These are phyloP conservation scores for Metridium senile DNA, from an alignment of 92 coral and sea anemone genomes.

Conservation along the genomic window DNA sequence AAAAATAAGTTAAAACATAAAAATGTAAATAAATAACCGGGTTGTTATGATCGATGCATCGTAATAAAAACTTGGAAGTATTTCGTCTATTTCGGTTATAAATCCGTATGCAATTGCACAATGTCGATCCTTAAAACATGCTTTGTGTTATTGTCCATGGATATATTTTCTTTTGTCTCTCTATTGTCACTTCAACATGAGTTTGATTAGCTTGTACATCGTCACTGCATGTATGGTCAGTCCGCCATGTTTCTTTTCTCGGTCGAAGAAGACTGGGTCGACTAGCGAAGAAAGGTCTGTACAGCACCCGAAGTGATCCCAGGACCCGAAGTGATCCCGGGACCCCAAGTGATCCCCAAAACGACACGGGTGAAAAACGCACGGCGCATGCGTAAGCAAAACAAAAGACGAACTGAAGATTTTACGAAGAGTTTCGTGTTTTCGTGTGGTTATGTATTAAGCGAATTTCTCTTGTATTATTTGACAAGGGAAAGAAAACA, in stretches of 20 bases:
- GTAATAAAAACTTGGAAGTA: not conserved
- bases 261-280: not conserved
- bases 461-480: no score
- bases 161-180: not conserved
- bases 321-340: no score
- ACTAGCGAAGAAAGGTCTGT: no score
- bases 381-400: no score
- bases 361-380: no score
- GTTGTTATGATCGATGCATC: no score
- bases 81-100: not conserved
- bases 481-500: no score
- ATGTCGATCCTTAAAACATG: not conserved
- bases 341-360: no score
- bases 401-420: no score
- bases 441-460: no score
- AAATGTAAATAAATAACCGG: not conserved
- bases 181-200: not conserved
- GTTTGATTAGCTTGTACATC: not conserved
- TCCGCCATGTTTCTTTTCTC: not conserved
- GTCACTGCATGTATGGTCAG: not conserved
- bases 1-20: constrained; percentile 5
- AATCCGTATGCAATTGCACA: not conserved
- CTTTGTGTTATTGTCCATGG: not conserved
- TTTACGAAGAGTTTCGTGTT: no score
- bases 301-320: no score